Percentiles rank a stretch among this genome's conserved stretches.
These are phyloP conservation scores for Xiphias gladius DNA, from an alignment of 2,113 vertebrate genomes.

Conservation along the genomic window DNA sequence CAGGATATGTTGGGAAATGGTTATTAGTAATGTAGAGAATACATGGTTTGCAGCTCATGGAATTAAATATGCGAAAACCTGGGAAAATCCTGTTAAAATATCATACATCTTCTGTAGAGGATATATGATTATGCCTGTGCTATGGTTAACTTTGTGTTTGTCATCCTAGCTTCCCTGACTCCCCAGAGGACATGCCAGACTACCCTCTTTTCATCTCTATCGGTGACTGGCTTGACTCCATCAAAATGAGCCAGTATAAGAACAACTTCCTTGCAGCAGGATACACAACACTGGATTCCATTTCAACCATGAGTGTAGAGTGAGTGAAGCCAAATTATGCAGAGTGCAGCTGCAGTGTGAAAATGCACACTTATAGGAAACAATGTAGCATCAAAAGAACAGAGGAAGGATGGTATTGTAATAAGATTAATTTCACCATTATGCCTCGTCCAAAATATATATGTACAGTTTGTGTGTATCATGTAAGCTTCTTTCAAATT, in stretches of 20 bases:
- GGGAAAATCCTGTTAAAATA: background rate
- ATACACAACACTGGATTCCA: constrained; percentile 96
- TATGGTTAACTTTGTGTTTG: constrained; percentile 24
- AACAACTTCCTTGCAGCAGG: constrained; percentile 97
- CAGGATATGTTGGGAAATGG: background rate
- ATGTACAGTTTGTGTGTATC: background rate
- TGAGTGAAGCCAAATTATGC: constrained; percentile 87
- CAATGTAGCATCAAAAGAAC: constrained; percentile 1
- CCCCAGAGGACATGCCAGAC: constrained; percentile 92
- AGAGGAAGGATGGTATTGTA: background rate
- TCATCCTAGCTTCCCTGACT: constrained; percentile 90
- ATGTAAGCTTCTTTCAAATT: background rate
- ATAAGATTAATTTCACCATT: background rate
- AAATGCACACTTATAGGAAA: constrained; percentile 12
- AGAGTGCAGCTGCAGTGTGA: constrained; percentile 1
- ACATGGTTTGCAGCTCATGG: background rate
- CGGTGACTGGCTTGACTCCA: constrained; percentile 98
- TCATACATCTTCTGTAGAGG: background rate
- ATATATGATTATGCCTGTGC: background rate
- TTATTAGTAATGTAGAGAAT: background rate
- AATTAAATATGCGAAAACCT: background rate
- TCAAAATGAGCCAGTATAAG: constrained; percentile 99
- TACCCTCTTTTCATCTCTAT: constrained; percentile 98
- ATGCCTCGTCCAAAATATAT: background rate
- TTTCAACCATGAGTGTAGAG: constrained; percentile 98